Conservation (phyloP, 2,888 invertebrate genomes). For the Petrolisthes cinctipes region DNA sequence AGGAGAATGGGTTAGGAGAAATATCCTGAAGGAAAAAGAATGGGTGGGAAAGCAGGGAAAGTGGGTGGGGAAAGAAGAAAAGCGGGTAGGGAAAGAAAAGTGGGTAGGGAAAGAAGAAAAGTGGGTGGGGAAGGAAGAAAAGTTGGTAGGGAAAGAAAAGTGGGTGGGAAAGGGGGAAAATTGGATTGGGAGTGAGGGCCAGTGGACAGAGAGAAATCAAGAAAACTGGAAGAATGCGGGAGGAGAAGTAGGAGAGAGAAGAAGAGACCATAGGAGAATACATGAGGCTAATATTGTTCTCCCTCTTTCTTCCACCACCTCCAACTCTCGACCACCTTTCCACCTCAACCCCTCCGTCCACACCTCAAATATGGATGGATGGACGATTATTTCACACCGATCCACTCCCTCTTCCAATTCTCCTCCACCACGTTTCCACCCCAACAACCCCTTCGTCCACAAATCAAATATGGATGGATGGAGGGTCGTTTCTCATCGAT, state of each 20-base stretch:
- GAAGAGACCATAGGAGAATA: neutral
- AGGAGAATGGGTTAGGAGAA: constrained; percentile 7
- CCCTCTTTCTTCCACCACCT: neutral
- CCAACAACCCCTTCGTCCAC: no score
- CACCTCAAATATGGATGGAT: neutral
- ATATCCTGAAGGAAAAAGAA: neutral
- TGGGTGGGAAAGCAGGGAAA: neutral
- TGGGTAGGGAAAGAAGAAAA: neutral
- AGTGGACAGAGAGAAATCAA: neutral
- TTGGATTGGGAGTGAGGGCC: neutral
- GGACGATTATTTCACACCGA: neutral
- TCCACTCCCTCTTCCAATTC: neutral
- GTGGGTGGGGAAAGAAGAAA: neutral
- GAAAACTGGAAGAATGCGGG: neutral
- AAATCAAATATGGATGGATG: no score
- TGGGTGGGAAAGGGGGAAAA: neutral
- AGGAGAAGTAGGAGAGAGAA: neutral
- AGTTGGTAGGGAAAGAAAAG: neutral
- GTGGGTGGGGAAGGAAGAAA: constrained; percentile 6
- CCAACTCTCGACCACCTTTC: neutral
- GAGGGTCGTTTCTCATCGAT: neutral
- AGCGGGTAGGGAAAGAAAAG: neutral
- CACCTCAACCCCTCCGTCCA: neutral
- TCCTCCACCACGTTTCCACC: neutral
- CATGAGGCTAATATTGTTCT: neutral